Conservation (phyloP, 2,888 invertebrate species). For the Xestia rhomboidea region DNA sequence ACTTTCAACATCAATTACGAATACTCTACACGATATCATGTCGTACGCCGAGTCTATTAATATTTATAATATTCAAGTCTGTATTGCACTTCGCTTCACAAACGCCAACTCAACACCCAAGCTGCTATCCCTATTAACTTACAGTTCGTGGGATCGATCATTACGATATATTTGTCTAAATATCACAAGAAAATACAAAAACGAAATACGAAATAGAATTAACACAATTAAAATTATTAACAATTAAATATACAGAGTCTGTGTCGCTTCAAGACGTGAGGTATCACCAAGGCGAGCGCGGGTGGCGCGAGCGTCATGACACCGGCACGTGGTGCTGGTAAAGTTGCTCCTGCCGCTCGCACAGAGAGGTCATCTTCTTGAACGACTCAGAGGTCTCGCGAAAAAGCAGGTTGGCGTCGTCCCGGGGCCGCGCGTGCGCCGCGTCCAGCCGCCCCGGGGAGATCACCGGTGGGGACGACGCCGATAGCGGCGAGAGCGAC, state of each 20-base stretch:
- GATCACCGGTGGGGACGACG: slow-evolving; percentile 88
- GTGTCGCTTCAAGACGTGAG: slow-evolving; percentile 79
- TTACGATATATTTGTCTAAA: slow-evolving; percentile 90
- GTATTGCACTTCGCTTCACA: slow-evolving; percentile 89
- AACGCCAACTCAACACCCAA: slow-evolving; percentile 83
- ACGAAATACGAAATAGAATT: slow-evolving; percentile 90
- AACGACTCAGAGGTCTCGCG: slow-evolving; percentile 89
- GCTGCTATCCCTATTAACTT: slow-evolving; percentile 88
- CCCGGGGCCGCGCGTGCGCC: slow-evolving; percentile 84
- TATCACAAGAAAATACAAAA: slow-evolving; percentile 91
- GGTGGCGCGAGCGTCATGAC: slow-evolving; percentile 86
- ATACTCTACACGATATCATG: slow-evolving; percentile 88
- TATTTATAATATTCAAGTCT: slow-evolving; percentile 87
- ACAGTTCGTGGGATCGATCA: slow-evolving; percentile 89
- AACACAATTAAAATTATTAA: slow-evolving; percentile 90
- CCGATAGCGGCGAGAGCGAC: slow-evolving; percentile 87
- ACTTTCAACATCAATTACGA: slow-evolving; percentile 91
- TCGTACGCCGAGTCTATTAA: slow-evolving; percentile 85
- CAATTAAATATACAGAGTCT: slow-evolving; percentile 89
- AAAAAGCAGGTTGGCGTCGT: slow-evolving; percentile 89
- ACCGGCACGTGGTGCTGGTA: slow-evolving; percentile 90
- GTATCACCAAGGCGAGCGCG: slow-evolving; percentile 86
- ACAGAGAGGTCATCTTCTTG: slow-evolving; percentile 89
- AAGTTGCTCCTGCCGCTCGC: slow-evolving; percentile 89
- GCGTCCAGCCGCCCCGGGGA: slow-evolving; percentile 87